Evolutionary conservation across 2,113 vertebrate species (phyloP), one percentile per base, ranked within the genome.

Genomic region (Bungarus multicinctus): DNA sequence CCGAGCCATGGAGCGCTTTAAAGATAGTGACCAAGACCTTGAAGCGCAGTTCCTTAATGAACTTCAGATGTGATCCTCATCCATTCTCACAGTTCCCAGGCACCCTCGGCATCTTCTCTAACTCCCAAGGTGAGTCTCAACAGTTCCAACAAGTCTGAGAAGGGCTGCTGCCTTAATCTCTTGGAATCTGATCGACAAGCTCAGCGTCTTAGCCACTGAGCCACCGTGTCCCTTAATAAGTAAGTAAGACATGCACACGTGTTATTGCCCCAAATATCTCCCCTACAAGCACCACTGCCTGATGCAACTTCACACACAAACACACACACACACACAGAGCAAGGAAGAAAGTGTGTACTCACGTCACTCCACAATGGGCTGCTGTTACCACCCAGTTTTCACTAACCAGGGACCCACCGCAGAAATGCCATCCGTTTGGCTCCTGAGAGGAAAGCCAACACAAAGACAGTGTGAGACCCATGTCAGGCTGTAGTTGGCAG

Each of bases 321-420:
- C n/a, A n/a, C n/a, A n/a, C 47, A 5, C 8, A 1, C 47, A 50
- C 47, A 50, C 8, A 50, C 23, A 58, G 43, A 22, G 0, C 4
- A 30, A 0, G 7, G 7, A 3, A 1, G 52, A 2, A 2, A 4
- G 10, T 20, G 20, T 0, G 4, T 87, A 54, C 95, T 94, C 94
- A 96, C 96, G 89, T 96, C 94, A 96, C 94, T 0, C 93, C 1
- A 0, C 96, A 97, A 94, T 97, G 96, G 11, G 96, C 96, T 8
- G 96, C 96, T 0, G 96, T 97, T 89, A 96, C 94, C 92, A 96
- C 96, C 96, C 96, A 97, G 64, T 87, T 23, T 81, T 96, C 87
- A 0, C 88, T 94, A 93, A 96, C 90, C 55, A 95, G 96, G 0
- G 96, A 93, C 3, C 96, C 96, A 0, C 96, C 94, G 1, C 95